phyloP scores from a whole-genome alignment of 2,113 vertebrate genomes.

The Ia io region DNA sequence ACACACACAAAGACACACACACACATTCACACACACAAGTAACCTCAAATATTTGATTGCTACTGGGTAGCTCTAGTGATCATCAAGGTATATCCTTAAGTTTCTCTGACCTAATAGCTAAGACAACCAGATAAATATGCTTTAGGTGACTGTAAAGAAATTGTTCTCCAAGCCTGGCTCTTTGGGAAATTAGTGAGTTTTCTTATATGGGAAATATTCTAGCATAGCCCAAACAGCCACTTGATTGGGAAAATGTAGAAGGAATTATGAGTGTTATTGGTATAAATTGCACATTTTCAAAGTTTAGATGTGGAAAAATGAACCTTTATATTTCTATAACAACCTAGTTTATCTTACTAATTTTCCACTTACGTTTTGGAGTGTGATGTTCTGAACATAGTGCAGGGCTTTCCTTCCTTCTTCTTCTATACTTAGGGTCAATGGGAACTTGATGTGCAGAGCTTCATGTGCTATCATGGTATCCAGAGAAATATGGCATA shows the following conservation, averaged over 20 bases:
- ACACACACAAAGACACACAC: too few species aligned
- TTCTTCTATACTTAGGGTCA: background rate
- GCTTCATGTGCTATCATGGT: background rate
- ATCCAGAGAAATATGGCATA: background rate
- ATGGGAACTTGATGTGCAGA: background rate
- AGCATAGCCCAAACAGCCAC: background rate
- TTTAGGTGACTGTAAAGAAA: background rate
- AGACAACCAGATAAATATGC: background rate
- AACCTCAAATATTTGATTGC: background rate
- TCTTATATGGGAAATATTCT: background rate
- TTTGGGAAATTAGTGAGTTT: background rate
- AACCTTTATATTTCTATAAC: background rate
- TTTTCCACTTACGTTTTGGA: background rate
- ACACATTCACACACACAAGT: background rate
- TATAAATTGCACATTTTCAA: background rate
- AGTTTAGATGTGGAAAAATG: background rate
- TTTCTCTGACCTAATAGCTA: background rate
- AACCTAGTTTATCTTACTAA: background rate
- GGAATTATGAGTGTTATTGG: background rate
- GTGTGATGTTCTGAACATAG: background rate
- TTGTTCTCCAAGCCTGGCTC: background rate
- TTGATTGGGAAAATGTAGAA: background rate
- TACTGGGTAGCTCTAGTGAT: background rate
- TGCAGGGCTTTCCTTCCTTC: background rate
- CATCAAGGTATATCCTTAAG: background rate